Percentiles rank a stretch among this genome's conserved stretches.
phyloP scores from a whole-genome alignment of 1,140 invertebrate genomes.

The Coptotermes formosanus region DNA sequence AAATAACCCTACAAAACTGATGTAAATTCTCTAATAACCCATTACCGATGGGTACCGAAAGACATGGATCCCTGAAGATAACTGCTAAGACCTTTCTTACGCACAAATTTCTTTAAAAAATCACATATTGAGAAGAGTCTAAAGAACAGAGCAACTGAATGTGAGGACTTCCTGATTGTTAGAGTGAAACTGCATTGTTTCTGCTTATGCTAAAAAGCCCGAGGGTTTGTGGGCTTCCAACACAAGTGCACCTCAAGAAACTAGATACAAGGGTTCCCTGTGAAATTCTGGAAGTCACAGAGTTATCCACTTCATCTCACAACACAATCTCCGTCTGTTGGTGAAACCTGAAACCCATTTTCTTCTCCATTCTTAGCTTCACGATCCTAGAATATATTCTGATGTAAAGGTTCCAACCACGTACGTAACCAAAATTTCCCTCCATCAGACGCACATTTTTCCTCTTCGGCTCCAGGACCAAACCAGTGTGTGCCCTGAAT shows the following conservation, averaged over 20 bases:
- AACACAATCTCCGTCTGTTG: neutral
- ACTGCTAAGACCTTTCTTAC: no score
- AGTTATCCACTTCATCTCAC: neutral
- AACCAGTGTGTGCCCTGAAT: neutral
- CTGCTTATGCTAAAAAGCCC: no score
- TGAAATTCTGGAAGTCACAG: neutral
- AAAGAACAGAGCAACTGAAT: no score
- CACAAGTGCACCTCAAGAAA: neutral
- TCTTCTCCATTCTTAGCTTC: neutral
- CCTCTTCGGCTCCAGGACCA: neutral
- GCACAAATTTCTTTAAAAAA: no score
- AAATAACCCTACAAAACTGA: no score
- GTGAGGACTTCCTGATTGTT: no score
- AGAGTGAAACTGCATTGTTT: no score
- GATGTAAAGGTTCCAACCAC: neutral
- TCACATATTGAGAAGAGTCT: no score
- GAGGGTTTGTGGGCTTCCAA: no score
- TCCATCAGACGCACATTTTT: neutral
- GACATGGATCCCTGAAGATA: no score
- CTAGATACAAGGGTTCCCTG: neutral
- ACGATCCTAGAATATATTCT: neutral
- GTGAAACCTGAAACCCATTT: neutral
- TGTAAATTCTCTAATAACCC: no score
- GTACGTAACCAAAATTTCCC: neutral
- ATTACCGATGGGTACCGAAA: no score